phyloP scores from a whole-genome alignment of 2,797 vertebrate species.

The Chiroxiphia lanceolata region DNA sequence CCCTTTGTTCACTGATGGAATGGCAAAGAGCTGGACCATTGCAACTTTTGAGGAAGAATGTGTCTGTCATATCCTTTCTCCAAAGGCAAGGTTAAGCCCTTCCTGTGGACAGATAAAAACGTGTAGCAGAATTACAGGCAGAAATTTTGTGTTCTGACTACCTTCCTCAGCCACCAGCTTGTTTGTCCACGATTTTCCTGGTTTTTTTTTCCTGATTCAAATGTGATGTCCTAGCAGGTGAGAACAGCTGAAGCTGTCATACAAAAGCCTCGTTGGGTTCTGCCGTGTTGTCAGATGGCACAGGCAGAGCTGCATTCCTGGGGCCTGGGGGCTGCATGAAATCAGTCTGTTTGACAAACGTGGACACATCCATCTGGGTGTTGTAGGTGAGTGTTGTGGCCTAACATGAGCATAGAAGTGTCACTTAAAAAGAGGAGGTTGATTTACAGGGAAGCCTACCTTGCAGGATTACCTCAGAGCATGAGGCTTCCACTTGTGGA shows the following conservation, averaged over 20 bases:
- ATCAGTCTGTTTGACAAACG: background rate
- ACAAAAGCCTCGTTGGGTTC: background rate
- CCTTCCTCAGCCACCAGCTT: background rate
- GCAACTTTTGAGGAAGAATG: background rate
- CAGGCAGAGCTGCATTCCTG: background rate
- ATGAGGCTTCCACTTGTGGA: background rate
- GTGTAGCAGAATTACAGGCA: background rate
- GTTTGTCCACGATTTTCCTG: background rate
- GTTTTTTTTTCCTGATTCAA: background rate
- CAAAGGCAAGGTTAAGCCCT: background rate
- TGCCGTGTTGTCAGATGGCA: fast-evolving
- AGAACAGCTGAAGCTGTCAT: background rate
- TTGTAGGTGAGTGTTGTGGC: background rate
- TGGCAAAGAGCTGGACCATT: background rate
- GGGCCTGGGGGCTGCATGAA: background rate
- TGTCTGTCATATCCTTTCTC: background rate
- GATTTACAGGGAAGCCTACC: background rate
- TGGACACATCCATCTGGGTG: background rate
- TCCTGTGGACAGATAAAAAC: background rate
- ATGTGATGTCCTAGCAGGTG: fast-evolving
- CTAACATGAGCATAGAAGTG: background rate
- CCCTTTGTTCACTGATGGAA: background rate
- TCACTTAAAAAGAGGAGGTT: background rate
- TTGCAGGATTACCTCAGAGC: background rate
- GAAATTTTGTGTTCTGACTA: background rate